Evolutionary conservation across 2,113 vertebrate genomes (phyloP).

Genomic region (Sialia sialis): DNA sequence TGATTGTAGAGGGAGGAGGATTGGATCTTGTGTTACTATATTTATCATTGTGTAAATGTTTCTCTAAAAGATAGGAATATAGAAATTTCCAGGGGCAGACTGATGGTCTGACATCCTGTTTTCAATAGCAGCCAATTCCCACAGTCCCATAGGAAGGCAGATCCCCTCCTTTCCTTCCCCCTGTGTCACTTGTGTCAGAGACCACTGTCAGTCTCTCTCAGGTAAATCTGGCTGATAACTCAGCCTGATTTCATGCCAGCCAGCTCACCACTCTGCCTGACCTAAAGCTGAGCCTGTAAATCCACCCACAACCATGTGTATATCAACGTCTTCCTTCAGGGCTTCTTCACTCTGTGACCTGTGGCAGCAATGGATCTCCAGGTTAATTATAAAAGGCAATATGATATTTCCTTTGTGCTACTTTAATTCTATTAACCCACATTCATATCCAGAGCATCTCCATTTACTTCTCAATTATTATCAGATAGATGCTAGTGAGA

Average conservation of each 20-base stretch:
- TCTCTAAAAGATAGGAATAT: not conserved
- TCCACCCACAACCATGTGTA: not conserved
- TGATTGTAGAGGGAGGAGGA: not conserved
- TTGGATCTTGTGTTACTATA: not conserved
- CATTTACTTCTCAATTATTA: not conserved
- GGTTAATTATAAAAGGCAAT: not conserved
- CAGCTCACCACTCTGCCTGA: not conserved
- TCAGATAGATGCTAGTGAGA: not conserved
- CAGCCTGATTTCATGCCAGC: not conserved
- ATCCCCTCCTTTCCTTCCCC: not conserved
- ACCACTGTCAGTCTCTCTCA: not conserved
- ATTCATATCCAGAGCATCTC: constrained; percentile 38
- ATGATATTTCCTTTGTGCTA: not conserved
- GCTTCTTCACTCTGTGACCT: not conserved
- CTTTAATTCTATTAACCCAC: constrained; percentile 50
- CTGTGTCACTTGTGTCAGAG: not conserved
- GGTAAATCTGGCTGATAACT: not conserved
- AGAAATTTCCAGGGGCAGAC: not conserved
- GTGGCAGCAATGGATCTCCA: not conserved
- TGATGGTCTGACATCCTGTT: constrained; percentile 35
- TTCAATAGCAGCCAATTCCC: not conserved
- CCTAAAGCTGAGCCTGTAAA: not conserved
- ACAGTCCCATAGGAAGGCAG: not conserved
- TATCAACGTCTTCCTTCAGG: not conserved
- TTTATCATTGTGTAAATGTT: not conserved